phyloP scores from a whole-genome alignment of 2,888 invertebrate species.

The Resseliella maxima region DNA sequence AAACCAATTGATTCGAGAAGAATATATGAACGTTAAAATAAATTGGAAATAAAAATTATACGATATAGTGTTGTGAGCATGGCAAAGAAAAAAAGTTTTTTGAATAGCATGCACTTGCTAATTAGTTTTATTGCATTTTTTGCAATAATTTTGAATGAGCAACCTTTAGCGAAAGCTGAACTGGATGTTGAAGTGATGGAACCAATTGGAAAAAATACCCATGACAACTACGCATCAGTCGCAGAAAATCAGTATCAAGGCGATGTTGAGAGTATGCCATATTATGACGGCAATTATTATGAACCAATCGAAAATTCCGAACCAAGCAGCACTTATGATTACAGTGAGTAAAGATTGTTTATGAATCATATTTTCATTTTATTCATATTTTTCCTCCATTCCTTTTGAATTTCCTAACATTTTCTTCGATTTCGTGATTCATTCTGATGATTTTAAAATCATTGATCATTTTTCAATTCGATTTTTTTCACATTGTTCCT shows the following conservation, averaged over 20 bases:
- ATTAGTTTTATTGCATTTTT: conserved; percentile 36
- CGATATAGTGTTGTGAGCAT: background rate
- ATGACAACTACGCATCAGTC: background rate
- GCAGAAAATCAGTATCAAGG: background rate
- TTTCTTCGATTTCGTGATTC: too few species aligned
- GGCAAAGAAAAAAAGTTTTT: background rate
- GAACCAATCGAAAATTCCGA: too few species aligned
- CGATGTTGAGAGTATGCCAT: conserved; percentile 16
- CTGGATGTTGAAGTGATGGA: background rate
- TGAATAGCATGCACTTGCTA: conserved; percentile 2
- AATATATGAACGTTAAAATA: background rate
- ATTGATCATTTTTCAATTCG: too few species aligned
- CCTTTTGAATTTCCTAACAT: too few species aligned
- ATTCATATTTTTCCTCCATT: too few species aligned
- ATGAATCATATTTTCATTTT: too few species aligned
- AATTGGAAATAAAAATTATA: background rate
- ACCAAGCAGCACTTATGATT: background rate
- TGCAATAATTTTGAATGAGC: background rate
- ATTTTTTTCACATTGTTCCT: background rate
- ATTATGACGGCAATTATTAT: too few species aligned
- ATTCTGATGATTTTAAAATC: too few species aligned
- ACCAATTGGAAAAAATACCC: background rate
- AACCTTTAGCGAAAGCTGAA: background rate
- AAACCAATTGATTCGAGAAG: background rate
- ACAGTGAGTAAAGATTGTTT: too few species aligned